Percentiles rank a stretch among this genome's conserved stretches.
Conservation (phyloP, 2,888 invertebrate genomes). For the Leptura quadrifasciata region DNA sequence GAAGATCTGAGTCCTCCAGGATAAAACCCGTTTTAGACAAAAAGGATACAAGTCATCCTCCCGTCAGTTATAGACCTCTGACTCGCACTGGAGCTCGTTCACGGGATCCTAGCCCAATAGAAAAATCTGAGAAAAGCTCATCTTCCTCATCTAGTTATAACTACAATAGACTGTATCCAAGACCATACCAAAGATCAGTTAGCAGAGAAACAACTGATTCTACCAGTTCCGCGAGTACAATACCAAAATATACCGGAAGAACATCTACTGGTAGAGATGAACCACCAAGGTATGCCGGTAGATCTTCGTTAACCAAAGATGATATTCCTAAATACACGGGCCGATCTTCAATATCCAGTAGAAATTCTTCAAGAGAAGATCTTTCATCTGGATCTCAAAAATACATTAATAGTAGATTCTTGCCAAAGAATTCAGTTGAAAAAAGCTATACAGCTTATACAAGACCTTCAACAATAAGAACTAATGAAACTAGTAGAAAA, state of each 20-base stretch:
- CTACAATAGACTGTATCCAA: conserved; percentile 76
- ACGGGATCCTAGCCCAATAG: conserved; percentile 78
- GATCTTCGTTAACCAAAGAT: conserved; percentile 59
- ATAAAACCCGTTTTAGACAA: conserved; percentile 66
- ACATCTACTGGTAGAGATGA: conserved; percentile 60
- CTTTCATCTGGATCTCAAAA: conserved; percentile 67
- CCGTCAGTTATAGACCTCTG: conserved; percentile 74
- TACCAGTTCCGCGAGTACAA: conserved; percentile 63
- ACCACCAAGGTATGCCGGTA: conserved; percentile 56
- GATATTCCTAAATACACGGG: conserved; percentile 56
- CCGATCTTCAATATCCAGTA: conserved; percentile 52
- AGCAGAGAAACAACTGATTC: conserved; percentile 69
- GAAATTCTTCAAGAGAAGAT: conserved; percentile 68
- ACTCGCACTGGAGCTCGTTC: conserved; percentile 69
- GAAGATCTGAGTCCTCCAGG: conserved; percentile 50
- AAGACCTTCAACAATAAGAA: conserved; percentile 67
- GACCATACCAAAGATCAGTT: conserved; percentile 68
- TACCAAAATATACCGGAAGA: conserved; percentile 63
- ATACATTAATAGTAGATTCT: conserved; percentile 72
- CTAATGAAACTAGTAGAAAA: conserved; percentile 70
- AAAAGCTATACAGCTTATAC: conserved; percentile 72
- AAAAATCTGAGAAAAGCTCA: conserved; percentile 72
- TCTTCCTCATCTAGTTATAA: conserved; percentile 74
- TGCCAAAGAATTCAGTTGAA: conserved; percentile 72
- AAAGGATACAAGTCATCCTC: conserved; percentile 72